Base-by-base conservation (phyloP, 2,113 vertebrate genomes). In the Phalacrocorax pelagicus region DNA sequence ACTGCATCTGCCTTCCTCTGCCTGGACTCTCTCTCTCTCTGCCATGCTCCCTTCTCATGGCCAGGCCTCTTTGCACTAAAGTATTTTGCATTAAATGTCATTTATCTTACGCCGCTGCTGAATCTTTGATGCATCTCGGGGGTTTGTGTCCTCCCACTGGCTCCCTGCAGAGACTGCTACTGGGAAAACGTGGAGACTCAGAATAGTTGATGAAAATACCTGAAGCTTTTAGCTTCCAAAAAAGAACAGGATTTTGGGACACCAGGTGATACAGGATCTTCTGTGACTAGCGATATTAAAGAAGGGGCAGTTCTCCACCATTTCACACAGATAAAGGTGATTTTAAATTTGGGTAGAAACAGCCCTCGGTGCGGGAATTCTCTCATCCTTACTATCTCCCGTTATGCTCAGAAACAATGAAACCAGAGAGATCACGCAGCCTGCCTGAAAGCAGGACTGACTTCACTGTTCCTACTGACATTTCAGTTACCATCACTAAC, bases 401-500 rank as follows among this genome's bases (percentile, higher is more conserved):
- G 0, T 59, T 61, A 63, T 12, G 40, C 80, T 88, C 67, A 87
- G 80, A 40, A 83, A 81, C 67, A 70, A 73, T 26, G 86, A 27
- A 74, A 81, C 44, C 67, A 92, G 65, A 26, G 22, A 80, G 61
- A 81, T 55, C 42, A 32, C 0, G 10, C 63, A 89, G 72, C 59
- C 63, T 74, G 79, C 75, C 85, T 73, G 51, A 51, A 57, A 86
- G 72, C 81, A 85, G 82, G 79, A 36, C 67, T 36, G 57, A 86
- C 42, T 42, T 62, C 10, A 74, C 52, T 29, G 14, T 49, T 92
- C 73, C 72, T 72, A 67, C 9, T 89, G 92, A 92, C 80, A 95
- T 92, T 83, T 91, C 83, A 95, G 18, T 55, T 77, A 82, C 40
- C 71, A 67, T 55, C 88, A 81, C 72, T 93, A 86, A 84, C 86